Conservation (phyloP, 2,797 vertebrate species). For the Meda fulgida region DNA sequence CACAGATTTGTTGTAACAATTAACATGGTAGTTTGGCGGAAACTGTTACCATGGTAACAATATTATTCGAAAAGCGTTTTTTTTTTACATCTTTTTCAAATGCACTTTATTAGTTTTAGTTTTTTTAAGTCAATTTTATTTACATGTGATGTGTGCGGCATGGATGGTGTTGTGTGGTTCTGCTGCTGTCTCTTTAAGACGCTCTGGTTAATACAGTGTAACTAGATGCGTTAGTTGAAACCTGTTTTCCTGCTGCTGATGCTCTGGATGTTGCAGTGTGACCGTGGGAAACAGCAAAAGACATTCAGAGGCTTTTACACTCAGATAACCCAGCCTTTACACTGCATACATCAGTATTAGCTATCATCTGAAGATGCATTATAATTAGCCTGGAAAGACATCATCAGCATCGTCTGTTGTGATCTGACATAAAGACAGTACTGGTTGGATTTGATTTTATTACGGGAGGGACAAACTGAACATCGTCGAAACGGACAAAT, state of each 20-base stretch:
- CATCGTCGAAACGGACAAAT: constrained; percentile 52
- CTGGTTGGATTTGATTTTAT: constrained; percentile 53
- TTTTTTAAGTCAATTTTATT: neutral
- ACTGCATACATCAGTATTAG: constrained; percentile 1
- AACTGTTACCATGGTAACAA: neutral
- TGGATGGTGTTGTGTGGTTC: neutral
- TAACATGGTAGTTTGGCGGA: neutral
- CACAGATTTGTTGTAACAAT: neutral
- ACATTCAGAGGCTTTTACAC: constrained; percentile 6
- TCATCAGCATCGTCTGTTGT: constrained; percentile 60
- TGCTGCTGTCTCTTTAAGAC: constrained; percentile 81
- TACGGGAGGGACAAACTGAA: constrained; percentile 56
- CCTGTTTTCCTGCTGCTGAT: constrained; percentile 65
- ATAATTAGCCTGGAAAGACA: constrained; percentile 61
- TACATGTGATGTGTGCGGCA: neutral
- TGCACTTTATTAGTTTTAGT: neutral
- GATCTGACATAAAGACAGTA: constrained; percentile 55
- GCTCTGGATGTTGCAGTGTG: constrained; percentile 56
- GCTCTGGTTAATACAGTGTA: constrained; percentile 78
- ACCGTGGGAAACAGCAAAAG: constrained; percentile 15
- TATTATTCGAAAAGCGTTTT: neutral
- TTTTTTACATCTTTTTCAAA: neutral
- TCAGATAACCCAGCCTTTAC: constrained; percentile 5
- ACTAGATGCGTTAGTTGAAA: constrained; percentile 71
- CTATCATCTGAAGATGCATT: constrained; percentile 65